Base-by-base conservation (phyloP, 2,113 vertebrate genomes). In the Chaenocephalus aceratus region DNA sequence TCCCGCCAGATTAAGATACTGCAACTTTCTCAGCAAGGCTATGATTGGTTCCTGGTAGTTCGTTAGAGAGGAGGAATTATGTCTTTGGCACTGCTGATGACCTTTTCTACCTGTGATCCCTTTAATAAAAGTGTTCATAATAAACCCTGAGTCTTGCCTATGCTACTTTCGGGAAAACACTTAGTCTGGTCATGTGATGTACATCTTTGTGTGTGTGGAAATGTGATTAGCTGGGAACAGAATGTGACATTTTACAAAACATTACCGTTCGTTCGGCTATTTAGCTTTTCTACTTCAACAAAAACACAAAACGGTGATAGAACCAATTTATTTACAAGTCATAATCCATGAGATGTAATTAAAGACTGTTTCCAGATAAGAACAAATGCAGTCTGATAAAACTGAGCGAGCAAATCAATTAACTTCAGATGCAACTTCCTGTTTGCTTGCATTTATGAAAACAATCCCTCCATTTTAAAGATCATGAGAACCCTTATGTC, bases 121-220 rank as follows among this genome's bases (percentile, higher is more conserved):
- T 92, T 91, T 91, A 93, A 93, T 93, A 93, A 92, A 93, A 90
- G 89, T 92, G 86, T 91, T 92, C 83, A 79, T 88, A 91, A 85
- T 74, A 84, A 81, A 78, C 54, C 16, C 3, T 0, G 8, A 71
- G 61, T 72, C 49, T 65, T 60, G 41, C 62, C 51, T 8, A 16
- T 82, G 72, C 64, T 86, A 5, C 72, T 83, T 75, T 52, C 5
- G 36, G 10, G 23, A 64, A 46, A 12, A 72, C 16, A 41, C 16
- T 5, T 1, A n/a, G 7, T 60, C 13, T 23, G 1, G 10, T 45
- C 12, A 62, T 58, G 11, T 66, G 63, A 61, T 18, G 23, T 61
- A 13, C 26, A 48, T 18, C 0, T 6, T 8, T 5, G n/a, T 64
- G 48, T 26, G 30, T 59, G 26, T 23, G 36, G 7, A 41, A 41